Base-by-base conservation (phyloP, 2,888 invertebrate species). In the Drosophila putrida region DNA sequence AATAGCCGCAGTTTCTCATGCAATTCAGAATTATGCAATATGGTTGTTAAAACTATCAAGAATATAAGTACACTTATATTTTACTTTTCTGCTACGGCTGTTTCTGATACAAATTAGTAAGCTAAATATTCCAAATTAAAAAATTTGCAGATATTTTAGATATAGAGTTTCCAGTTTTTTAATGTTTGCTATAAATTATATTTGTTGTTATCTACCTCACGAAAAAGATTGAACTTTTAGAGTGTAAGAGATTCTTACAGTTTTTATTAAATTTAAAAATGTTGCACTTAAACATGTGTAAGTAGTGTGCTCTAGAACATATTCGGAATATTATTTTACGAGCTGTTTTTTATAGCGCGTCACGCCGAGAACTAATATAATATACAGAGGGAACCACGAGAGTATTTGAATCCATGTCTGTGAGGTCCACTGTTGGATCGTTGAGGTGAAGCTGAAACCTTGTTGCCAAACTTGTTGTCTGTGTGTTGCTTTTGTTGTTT, bases 301-400 rank as follows among this genome's bases (percentile, higher is more conserved):
- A 43, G 20, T 27, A 10, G 41, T 44, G 41, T 44, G 35, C 44
- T 55, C 15, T 25, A n/a, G 60, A 55, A 66, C 51, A 72, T 50
- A 61, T 65, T 65, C 51, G 54, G 67, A 71, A 79, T 65, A 70
- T 50, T 47, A 64, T 72, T 84, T 84, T 79, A 85, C 65, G 89
- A 87, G 72, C 63, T 55, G 43, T 36, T 50, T 70, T 88, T 86
- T 88, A 86, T 77, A 71, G 80, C 77, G 71, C 38, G 55, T 51
- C 69, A 75, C 28, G 57, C 36, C 36, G 47, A 11, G 46, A 61
- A 61, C 60, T 61, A 54, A 44, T 44, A 61, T 63, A 20, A 38
- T 57, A 46, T 41, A 33, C 15, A 15, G 15, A 2, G 49, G 43
- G 20, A 20, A 39, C 27, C 39, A 28, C 39, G 41, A 31, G 53